These are phyloP conservation scores for Neotoxoptera formosana DNA, from an alignment of 1,140 invertebrate species.

Conservation along the genomic window DNA sequence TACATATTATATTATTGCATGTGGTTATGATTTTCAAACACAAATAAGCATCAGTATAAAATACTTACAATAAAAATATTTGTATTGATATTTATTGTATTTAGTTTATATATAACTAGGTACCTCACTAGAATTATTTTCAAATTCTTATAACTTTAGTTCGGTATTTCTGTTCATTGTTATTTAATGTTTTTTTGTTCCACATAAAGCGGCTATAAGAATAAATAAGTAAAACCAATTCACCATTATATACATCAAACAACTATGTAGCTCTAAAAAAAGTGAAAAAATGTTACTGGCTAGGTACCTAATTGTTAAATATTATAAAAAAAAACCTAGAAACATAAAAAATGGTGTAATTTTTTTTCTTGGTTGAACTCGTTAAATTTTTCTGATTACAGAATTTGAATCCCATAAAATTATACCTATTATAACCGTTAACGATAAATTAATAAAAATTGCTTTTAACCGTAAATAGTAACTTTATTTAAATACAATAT, in stretches of 20 bases:
- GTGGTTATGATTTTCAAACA: background rate
- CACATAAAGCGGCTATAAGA: background rate
- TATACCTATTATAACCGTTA: background rate
- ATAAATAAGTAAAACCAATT: conserved; percentile 20
- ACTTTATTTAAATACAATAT: too few relatives aligned
- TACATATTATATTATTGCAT: too few relatives aligned
- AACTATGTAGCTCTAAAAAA: background rate
- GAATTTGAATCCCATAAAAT: background rate
- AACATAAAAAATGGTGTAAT: background rate
- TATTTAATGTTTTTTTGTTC: background rate
- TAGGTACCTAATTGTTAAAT: background rate
- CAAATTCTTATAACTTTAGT: background rate
- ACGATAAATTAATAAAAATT: background rate
- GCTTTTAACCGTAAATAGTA: too few relatives aligned
- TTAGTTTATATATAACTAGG: background rate
- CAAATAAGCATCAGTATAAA: background rate
- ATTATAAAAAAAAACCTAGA: background rate
- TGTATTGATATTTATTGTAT: background rate
- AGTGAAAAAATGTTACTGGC: background rate
- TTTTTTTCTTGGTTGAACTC: background rate
- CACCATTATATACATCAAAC: background rate
- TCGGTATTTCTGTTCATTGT: background rate
- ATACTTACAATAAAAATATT: background rate
- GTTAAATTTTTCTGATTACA: background rate
- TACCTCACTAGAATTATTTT: background rate